Base-by-base conservation (phyloP, 1,140 invertebrate genomes). In the Dinoponera quadriceps region DNA sequence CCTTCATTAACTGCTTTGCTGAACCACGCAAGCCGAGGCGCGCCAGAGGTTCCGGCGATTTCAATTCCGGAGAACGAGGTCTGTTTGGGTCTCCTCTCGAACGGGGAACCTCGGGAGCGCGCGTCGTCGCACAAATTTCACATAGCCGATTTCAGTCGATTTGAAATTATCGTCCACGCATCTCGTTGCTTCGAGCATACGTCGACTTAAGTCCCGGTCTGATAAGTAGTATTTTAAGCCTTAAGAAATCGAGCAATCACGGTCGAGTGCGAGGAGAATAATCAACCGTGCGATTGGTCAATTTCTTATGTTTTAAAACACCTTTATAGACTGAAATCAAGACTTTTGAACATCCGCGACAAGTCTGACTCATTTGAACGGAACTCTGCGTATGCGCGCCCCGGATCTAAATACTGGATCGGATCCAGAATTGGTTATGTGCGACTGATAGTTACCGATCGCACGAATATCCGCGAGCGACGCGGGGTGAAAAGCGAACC, bases 401-500 rank as follows among this genome's bases (percentile, higher is more conserved):
- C 85, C 87, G 83, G 78, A 87, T 88, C 85, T 88, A 84, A 86
- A 77, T 82, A 72, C 18, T 22, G 13, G 69, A 84, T 84, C 71
- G 20, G 29, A 88, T 88, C 57, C 29, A 82, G 86, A 86, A 80
- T 86, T 83, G 51, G 65, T 60, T 75, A 81, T 57, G 27, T 48
- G 71, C 49, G 72, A 77, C 77, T 48, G 83, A 85, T 87, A 77
- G 1, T 71, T 68, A 75, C 84, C 25, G 33, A 69, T 57, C 77
- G 66, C 63, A 59, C 16, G 3, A 78, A n/a, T 3, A 49, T 18
- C 38, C n/a, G n/a, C n/a, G n/a, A 57, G 33, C 38, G 59, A 83
- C 29, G 22, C 48, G 74, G 88, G 73, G 75, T 94, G 91, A 92
- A 92, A 92, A 94, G 92, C 91, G 86, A 87, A 91, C 91, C 90